These are phyloP conservation scores for Malaclemys terrapin DNA, from an alignment of 2,113 vertebrate genomes.

Conservation along the genomic window DNA sequence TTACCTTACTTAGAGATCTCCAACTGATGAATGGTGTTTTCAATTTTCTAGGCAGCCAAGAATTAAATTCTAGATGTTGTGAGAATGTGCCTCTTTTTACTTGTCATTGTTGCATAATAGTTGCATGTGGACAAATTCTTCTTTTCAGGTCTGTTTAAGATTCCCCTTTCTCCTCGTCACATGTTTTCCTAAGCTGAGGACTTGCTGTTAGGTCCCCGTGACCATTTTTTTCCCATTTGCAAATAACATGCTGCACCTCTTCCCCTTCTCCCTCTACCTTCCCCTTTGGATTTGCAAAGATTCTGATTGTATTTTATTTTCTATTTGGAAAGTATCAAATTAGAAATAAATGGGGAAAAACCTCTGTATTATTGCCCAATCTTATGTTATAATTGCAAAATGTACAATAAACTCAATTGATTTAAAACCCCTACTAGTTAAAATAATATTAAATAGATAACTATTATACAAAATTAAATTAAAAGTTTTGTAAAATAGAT, in stretches of 20 bases:
- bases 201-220: background rate
- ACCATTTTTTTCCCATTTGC: background rate
- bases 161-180: background rate
- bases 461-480: constrained; percentile 15
- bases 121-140: background rate
- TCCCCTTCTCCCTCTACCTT: background rate
- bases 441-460: constrained; percentile 16
- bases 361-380: constrained; percentile 4
- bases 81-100: background rate
- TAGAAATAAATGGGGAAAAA: constrained; percentile 47
- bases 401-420: constrained; percentile 33
- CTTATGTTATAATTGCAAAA: constrained; percentile 56
- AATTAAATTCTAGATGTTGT: background rate
- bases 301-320: constrained; percentile 10
- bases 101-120: background rate
- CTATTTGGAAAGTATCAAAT: constrained; percentile 35
- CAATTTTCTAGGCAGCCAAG: background rate
- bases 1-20: background rate
- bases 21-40: background rate
- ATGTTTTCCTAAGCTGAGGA: background rate
- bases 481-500: background rate
- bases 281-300: background rate
- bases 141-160: background rate
- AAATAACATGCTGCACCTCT: constrained; percentile 1
- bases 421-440: constrained; percentile 28